Base-by-base conservation (phyloP, 2,888 invertebrate genomes). In the Dicycla oo region DNA sequence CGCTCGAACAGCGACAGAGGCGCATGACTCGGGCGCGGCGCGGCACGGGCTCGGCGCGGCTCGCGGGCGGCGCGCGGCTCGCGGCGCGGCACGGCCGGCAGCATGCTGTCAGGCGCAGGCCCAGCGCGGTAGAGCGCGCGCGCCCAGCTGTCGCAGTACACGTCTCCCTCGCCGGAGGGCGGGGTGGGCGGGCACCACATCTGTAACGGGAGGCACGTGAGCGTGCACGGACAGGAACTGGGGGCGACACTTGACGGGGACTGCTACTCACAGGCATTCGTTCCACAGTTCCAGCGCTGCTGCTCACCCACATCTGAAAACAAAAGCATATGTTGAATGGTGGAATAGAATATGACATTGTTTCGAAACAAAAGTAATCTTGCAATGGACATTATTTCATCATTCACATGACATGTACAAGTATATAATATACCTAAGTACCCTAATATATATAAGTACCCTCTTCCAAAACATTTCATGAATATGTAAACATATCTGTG, bases 151-250 rank as follows among this genome's bases (percentile, higher is more conserved):
- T 99, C 99, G 84, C 98, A 97, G 96, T 99, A 99, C 72, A 99
- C 94, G 93, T 99, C 99, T 90, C 98, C 97, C 88, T 99, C 99
- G 92, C 98, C 98, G 91, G 98, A 97, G 18, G 99, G 99, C 73
- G 99, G 99, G 30, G 99, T 99, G 72, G 99, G 99, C 69, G 99
- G 99, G 86, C 98, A 97, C 99, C 99, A 99, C 97, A 99, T 97
- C 99, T 99, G 94, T 86, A 88, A 83, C 67, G 64, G 30, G 68
- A 23, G 15, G 26, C 18, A 43, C 20, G 60, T 61, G 23, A 38
- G n/a, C 20, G 63, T 20, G 57, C 47, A 53, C 34, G 20, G 34
- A n/a, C 61, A 0, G 49, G 26, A n/a, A n/a, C n/a, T n/a, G n/a
- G n/a, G n/a, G n/a, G n/a, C n/a, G n/a, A n/a, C n/a, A n/a, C n/a